These are phyloP conservation scores for Amiota mariae DNA, from an alignment of 2,888 invertebrate genomes.

Conservation along the genomic window DNA sequence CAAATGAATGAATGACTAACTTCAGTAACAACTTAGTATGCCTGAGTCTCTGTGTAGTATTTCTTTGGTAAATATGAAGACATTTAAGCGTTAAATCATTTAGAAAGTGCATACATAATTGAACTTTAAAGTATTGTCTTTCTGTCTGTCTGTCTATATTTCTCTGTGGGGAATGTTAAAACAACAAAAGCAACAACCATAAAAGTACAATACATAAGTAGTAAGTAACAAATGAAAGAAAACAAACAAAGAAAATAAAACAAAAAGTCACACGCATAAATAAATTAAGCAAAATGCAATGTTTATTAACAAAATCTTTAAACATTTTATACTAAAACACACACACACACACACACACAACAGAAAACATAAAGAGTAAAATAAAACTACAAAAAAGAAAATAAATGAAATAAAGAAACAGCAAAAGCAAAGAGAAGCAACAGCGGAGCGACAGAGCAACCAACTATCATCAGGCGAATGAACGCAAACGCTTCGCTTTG, in stretches of 20 bases:
- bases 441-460: constrained; percentile 39
- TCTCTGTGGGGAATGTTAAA: constrained; percentile 28
- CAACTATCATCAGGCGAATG: constrained; percentile 51
- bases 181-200: constrained; percentile 51
- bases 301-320: constrained; percentile 25
- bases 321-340: constrained; percentile 37
- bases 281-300: neutral
- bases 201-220: neutral
- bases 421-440: constrained; percentile 7
- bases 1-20: constrained; percentile 9
- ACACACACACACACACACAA: too few relatives aligned
- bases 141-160: too few relatives aligned
- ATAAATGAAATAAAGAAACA: too few relatives aligned
- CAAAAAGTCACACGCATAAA: constrained; percentile 45
- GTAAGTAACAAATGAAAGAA: neutral
- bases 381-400: constrained; percentile 35
- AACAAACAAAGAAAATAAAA: constrained; percentile 7
- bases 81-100: constrained; percentile 40
- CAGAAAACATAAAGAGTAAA: constrained; percentile 41
- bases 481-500: constrained; percentile 46
- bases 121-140: constrained; percentile 46
- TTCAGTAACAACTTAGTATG: neutral
- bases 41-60: neutral
- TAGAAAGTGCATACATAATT: constrained; percentile 65
- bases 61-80: constrained; percentile 8